phyloP scores from a whole-genome alignment of 92 coral and sea anemone genomes.

The Porites divaricata region DNA sequence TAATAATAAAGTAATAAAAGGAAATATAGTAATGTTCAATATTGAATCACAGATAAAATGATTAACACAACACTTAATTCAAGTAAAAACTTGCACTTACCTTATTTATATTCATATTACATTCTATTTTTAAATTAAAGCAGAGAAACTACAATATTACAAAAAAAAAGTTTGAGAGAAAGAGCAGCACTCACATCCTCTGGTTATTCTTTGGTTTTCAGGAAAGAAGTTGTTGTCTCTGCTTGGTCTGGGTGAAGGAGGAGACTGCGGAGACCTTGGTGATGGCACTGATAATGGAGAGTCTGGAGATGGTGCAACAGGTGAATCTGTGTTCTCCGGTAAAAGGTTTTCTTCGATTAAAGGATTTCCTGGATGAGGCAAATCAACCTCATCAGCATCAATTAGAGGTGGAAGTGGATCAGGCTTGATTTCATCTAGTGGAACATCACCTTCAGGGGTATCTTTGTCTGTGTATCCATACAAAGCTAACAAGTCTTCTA shows the following conservation, averaged over 20 bases:
- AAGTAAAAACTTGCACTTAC: neutral
- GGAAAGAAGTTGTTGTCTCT: conserved; percentile 86
- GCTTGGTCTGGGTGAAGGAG: conserved; percentile 79
- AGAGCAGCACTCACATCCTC: conserved; percentile 84
- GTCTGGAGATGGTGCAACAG: conserved; percentile 61
- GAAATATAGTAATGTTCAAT: too few relatives aligned
- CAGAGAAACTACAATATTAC: neutral
- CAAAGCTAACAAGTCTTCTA: conserved; percentile 90
- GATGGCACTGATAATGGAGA: conserved; percentile 78
- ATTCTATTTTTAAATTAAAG: too few relatives aligned
- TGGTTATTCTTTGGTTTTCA: conserved; percentile 97
- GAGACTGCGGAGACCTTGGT: conserved; percentile 81
- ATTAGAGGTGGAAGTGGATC: conserved; percentile 91
- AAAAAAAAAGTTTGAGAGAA: neutral
- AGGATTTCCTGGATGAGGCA: conserved; percentile 44
- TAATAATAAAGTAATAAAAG: too few relatives aligned
- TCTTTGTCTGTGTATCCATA: conserved; percentile 83
- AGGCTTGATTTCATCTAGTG: conserved; percentile 91
- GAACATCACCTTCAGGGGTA: conserved; percentile 73
- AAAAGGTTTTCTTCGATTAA: conserved; percentile 42
- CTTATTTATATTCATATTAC: neutral
- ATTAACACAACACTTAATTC: neutral
- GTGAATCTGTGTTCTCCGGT: conserved; percentile 44
- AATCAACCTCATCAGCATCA: conserved; percentile 64
- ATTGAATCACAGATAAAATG: too few relatives aligned